Conservation (phyloP, 2,113 vertebrate genomes). For the Crotalus horridus region DNA sequence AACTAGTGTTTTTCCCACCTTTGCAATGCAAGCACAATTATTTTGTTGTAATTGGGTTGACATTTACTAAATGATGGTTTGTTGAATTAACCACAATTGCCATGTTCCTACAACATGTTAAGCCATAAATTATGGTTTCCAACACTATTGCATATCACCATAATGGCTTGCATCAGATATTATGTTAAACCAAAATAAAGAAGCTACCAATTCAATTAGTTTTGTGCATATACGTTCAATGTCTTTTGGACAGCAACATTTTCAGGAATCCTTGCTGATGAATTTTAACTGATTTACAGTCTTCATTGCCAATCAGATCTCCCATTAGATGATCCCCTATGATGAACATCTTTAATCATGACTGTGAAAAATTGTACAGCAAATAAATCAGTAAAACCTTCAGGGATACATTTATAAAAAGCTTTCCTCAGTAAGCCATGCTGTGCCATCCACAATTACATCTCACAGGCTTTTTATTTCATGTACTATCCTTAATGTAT, state of each 20-base stretch:
- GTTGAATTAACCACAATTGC: neutral
- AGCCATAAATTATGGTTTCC: neutral
- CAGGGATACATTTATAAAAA: neutral
- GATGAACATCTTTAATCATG: neutral
- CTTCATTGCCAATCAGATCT: neutral
- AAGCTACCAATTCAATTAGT: neutral
- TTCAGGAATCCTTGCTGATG: neutral
- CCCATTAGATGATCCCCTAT: neutral
- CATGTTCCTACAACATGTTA: neutral
- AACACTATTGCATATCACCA: neutral
- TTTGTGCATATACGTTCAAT: neutral
- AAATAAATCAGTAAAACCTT: neutral
- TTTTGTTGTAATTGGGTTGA: neutral
- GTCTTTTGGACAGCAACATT: neutral
- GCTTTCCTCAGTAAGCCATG: neutral
- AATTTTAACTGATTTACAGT: neutral
- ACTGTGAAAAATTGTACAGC: slow-evolving; percentile 4
- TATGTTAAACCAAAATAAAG: neutral
- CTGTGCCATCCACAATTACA: neutral
- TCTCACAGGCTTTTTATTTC: neutral
- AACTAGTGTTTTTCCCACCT: neutral
- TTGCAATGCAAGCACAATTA: neutral
- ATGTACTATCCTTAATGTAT: neutral
- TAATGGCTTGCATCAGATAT: neutral
- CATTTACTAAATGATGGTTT: neutral